Evolutionary conservation across 1,140 invertebrate species (phyloP).

Genomic region (Adoxophyes honmai): DNA sequence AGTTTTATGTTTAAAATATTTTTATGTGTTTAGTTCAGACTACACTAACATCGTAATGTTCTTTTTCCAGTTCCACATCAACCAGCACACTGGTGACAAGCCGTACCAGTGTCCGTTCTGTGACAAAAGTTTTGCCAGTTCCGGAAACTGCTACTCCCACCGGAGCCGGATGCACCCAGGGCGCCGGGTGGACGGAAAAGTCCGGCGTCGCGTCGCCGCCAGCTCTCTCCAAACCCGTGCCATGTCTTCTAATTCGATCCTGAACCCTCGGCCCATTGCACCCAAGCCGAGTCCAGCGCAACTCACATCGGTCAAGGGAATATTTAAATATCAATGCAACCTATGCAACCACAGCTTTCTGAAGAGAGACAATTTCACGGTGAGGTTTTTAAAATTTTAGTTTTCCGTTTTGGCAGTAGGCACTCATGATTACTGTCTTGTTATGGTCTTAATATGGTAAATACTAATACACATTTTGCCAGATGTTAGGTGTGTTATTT

Average conservation of each 20-base stretch:
- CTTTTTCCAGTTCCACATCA: slow-evolving; percentile 82
- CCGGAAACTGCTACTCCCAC: slow-evolving; percentile 87
- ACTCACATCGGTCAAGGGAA: slow-evolving; percentile 29
- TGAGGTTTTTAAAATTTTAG: slow-evolving; percentile 26
- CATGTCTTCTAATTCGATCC: background rate
- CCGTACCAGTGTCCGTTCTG: slow-evolving; percentile 91
- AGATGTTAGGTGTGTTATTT: no score
- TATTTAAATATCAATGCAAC: slow-evolving; percentile 53
- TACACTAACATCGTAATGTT: slow-evolving; percentile 18
- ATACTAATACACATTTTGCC: no score
- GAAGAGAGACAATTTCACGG: slow-evolving; percentile 59
- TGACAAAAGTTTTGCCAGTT: slow-evolving; percentile 87
- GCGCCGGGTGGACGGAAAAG: slow-evolving; percentile 21
- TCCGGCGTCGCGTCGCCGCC: background rate
- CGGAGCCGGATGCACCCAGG: slow-evolving; percentile 84
- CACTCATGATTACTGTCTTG: no score
- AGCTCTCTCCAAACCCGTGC: background rate
- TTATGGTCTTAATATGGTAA: no score
- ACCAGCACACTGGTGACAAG: slow-evolving; percentile 88
- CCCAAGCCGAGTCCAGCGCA: slow-evolving; percentile 15
- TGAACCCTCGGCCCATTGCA: slow-evolving; percentile 12
- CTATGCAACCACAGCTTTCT: slow-evolving; percentile 56
- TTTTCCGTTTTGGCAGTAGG: slow-evolving; percentile 7
- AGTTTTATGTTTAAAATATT: no score
- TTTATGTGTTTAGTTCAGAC: no score